phyloP scores from a whole-genome alignment of 2,113 vertebrate genomes.

The Panthera leo region DNA sequence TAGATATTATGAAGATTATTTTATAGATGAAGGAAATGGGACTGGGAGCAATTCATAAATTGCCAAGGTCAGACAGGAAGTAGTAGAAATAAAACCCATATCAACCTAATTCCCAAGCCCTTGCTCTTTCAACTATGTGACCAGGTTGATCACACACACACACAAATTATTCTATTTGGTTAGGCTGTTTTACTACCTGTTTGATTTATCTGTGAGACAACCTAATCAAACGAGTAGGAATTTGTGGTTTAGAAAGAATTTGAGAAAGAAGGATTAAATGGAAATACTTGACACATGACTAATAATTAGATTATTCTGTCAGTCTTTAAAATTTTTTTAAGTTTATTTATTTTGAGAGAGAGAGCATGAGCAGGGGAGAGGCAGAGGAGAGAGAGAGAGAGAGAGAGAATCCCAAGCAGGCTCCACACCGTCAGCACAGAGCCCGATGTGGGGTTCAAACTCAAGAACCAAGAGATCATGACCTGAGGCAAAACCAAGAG shows the following conservation, averaged over 20 bases:
- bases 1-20: neutral
- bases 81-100: constrained; percentile 28
- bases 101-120: neutral
- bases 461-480: no score
- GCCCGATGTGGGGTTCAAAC: no score
- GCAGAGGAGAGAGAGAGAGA: no score
- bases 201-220: neutral
- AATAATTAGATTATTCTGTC: neutral
- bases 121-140: neutral
- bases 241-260: neutral
- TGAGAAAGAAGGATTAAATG: neutral
- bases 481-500: no score
- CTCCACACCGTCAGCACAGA: no score
- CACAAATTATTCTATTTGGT: neutral
- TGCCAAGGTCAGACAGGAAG: constrained; percentile 1
- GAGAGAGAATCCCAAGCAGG: no score
- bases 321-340: neutral
- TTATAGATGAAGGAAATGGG: constrained; percentile 24
- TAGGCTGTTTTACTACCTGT: neutral
- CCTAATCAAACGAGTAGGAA: neutral
- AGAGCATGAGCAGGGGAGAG: no score
- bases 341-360: no score
- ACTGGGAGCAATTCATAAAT: constrained; percentile 11
- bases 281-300: neutral
- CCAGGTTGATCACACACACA: neutral